These are phyloP conservation scores for Phallusia fumigata DNA, from an alignment of 23 tunicate species.

Conservation along the genomic window DNA sequence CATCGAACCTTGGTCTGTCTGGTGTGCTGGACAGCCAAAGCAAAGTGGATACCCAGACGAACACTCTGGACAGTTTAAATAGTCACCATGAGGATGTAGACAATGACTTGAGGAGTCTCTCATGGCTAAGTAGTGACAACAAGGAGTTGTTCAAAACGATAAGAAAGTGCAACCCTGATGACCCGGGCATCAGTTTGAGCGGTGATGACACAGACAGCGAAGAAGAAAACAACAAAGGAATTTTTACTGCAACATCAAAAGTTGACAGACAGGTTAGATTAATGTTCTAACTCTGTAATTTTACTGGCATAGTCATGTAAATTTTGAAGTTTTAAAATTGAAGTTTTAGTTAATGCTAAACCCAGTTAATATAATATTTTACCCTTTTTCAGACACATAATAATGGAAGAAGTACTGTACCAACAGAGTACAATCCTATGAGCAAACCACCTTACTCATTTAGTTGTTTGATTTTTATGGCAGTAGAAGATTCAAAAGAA, in stretches of 20 bases:
- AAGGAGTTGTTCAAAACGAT: conserved; percentile 62
- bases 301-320: not conserved
- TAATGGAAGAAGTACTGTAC: not conserved
- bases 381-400: not conserved
- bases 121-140: conserved; percentile 76
- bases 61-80: not conserved
- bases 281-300: not conserved
- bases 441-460: conserved; percentile 94
- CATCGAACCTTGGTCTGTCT: conserved; percentile 6
- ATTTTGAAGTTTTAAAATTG: too few relatives aligned
- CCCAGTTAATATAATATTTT: too few relatives aligned
- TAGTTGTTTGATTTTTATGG: conserved; percentile 93
- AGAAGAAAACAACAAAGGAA: conserved; percentile 36
- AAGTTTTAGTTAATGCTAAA: too few relatives aligned
- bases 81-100: conserved; percentile 28
- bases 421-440: conserved; percentile 53
- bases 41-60: not conserved
- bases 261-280: conserved; percentile 34
- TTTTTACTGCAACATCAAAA: conserved; percentile 76
- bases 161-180: conserved; percentile 84
- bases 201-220: conserved; percentile 70
- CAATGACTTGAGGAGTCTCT: conserved; percentile 65
- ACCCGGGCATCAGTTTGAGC: conserved; percentile 81
- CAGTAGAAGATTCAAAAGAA: conserved; percentile 80
- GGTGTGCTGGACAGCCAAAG: conserved; percentile 8